Evolutionary conservation across 2,888 invertebrate species (phyloP).

Genomic region (Trileptium ribeirensis): DNA sequence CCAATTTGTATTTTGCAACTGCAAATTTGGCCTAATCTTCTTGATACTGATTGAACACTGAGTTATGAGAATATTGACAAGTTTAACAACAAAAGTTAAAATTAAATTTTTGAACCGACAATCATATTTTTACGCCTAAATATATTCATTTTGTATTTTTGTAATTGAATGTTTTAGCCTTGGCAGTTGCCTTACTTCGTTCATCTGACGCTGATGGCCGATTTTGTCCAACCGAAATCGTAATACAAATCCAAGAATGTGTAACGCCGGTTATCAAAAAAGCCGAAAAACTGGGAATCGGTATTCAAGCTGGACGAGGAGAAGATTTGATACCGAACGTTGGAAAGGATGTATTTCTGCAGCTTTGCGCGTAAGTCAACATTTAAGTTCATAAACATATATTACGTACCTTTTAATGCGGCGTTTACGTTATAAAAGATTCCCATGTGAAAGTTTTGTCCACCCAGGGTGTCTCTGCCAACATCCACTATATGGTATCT

Average conservation of each 20-base stretch:
- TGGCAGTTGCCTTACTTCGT: neutral
- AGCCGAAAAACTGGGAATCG: conserved; percentile 44
- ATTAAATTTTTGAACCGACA: no score
- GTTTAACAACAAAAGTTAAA: no score
- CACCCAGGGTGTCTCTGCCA: no score
- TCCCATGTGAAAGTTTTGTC: no score
- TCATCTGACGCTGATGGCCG: neutral
- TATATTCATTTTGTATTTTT: neutral
- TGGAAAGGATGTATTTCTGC: conserved; percentile 46
- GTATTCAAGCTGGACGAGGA: neutral
- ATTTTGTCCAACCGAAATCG: neutral
- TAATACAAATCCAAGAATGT: conserved; percentile 32
- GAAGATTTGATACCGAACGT: conserved; percentile 42
- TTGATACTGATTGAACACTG: no score
- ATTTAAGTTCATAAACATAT: no score
- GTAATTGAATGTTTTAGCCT: neutral
- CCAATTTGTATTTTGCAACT: no score
- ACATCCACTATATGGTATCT: no score
- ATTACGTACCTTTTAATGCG: no score
- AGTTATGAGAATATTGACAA: no score
- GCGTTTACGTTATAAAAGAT: no score
- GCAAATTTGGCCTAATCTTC: no score
- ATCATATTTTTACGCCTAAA: neutral
- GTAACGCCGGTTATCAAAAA: conserved; percentile 50
- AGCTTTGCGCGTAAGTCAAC: conserved; percentile 45